Percentiles rank a stretch among this genome's conserved stretches.
phyloP scores from a whole-genome alignment of 2,797 vertebrate genomes.

The Clarias fuscus region DNA sequence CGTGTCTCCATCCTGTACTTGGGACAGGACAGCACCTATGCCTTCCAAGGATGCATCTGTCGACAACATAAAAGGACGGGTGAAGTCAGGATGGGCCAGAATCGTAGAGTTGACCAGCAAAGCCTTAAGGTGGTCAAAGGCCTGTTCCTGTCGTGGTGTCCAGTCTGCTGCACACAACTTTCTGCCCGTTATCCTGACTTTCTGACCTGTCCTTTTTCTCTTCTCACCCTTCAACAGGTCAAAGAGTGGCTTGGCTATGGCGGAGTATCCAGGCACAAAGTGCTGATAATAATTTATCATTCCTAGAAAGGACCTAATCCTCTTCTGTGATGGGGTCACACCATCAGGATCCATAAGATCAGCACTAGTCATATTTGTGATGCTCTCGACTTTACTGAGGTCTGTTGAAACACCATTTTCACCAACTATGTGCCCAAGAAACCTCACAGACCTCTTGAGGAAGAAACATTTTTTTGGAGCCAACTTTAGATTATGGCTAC shows the following conservation, averaged over 20 bases:
- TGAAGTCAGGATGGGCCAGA: too few species aligned
- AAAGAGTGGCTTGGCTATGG: background rate
- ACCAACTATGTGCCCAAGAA: constrained; percentile 39
- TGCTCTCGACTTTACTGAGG: constrained; percentile 10
- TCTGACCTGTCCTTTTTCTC: too few species aligned
- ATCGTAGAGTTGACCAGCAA: too few species aligned
- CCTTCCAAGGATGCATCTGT: too few species aligned
- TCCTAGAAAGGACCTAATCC: constrained; percentile 14
- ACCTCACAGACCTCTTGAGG: constrained; percentile 8
- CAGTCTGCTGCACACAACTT: too few species aligned
- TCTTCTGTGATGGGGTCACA: background rate
- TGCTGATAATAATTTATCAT: constrained; percentile 45
- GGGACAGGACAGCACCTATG: background rate
- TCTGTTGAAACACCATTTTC: constrained; percentile 24
- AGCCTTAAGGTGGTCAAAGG: too few species aligned
- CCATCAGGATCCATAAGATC: constrained; percentile 18
- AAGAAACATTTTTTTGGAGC: constrained; percentile 33
- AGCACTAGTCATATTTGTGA: background rate
- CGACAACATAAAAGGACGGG: too few species aligned
- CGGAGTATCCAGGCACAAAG: background rate
- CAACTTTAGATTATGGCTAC: constrained; percentile 19
- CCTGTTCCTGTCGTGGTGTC: too few species aligned
- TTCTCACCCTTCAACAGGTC: too few species aligned
- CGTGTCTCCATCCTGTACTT: background rate
- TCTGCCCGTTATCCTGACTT: too few species aligned